Evolutionary conservation across 2,888 invertebrate species (phyloP).

Genomic region (Lasioglossum oenotherae): DNA sequence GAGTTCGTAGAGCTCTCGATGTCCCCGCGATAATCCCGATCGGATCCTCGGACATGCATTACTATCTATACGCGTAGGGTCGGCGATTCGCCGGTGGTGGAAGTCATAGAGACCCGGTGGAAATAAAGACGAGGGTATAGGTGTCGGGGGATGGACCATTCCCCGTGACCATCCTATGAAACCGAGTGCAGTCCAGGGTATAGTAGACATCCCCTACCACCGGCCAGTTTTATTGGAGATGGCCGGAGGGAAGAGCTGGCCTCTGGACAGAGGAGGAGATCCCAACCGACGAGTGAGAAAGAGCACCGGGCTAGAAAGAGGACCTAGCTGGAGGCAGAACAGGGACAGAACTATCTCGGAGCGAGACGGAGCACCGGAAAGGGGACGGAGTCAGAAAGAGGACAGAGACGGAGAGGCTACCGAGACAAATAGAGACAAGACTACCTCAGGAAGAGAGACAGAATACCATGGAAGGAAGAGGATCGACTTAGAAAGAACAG

Average conservation of each 20-base stretch:
- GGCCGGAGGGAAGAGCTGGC: conserved; percentile 45
- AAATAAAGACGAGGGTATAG: conserved; percentile 82
- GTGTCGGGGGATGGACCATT: conserved; percentile 82
- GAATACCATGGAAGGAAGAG: not conserved
- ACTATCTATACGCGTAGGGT: conserved; percentile 42
- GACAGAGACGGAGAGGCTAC: not conserved
- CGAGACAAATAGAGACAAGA: not conserved
- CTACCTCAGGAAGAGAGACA: not conserved
- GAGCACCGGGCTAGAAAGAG: not conserved
- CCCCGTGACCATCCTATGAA: conserved; percentile 80
- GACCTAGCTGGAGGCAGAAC: not conserved
- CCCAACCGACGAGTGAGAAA: not conserved
- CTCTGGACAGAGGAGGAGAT: conserved; percentile 13
- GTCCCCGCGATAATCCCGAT: conserved; percentile 62
- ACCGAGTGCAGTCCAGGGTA: conserved; percentile 80
- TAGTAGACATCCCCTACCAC: conserved; percentile 72
- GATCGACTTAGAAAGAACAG: not conserved
- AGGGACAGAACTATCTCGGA: not conserved
- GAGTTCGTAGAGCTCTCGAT: conserved; percentile 32
- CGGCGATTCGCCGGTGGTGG: conserved; percentile 42
- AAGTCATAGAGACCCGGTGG: conserved; percentile 72
- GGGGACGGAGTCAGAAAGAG: not conserved
- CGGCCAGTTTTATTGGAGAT: conserved; percentile 75
- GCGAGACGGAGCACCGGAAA: not conserved
- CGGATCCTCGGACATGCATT: conserved; percentile 49